Evolutionary conservation across 2,888 invertebrate genomes (phyloP).

Genomic region (Campoletis raptor): DNA sequence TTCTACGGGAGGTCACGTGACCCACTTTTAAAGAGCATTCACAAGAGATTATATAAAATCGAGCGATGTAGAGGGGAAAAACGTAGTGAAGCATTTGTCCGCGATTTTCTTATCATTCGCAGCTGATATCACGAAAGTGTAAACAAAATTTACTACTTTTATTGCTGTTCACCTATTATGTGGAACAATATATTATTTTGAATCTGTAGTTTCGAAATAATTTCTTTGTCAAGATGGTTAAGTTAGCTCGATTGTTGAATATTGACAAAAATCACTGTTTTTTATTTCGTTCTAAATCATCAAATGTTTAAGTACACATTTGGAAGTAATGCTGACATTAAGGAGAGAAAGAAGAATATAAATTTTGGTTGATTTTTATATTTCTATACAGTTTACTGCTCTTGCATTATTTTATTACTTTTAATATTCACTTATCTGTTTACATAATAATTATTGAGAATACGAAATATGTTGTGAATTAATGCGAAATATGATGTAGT

Average conservation of each 20-base stretch:
- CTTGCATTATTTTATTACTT: background rate
- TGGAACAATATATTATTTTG: background rate
- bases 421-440: background rate
- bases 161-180: background rate
- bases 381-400: background rate
- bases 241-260: too few species aligned
- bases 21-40: slow-evolving; percentile 50
- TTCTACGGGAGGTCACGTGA: slow-evolving; percentile 46
- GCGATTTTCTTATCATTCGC: slow-evolving; percentile 17
- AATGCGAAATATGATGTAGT: background rate
- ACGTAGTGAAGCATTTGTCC: background rate
- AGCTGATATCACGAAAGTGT: background rate
- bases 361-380: background rate
- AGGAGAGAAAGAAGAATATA: background rate
- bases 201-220: too few species aligned
- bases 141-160: background rate
- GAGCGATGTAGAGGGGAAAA: slow-evolving; percentile 1
- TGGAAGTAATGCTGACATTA: background rate
- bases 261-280: too few species aligned
- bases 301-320: background rate
- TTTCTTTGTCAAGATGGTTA: too few species aligned
- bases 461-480: background rate
- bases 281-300: background rate
- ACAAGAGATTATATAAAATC: slow-evolving; percentile 46
- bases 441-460: background rate